Evolutionary conservation across 1,140 invertebrate genomes (phyloP).

Genomic region (Heliconius melpomene): DNA sequence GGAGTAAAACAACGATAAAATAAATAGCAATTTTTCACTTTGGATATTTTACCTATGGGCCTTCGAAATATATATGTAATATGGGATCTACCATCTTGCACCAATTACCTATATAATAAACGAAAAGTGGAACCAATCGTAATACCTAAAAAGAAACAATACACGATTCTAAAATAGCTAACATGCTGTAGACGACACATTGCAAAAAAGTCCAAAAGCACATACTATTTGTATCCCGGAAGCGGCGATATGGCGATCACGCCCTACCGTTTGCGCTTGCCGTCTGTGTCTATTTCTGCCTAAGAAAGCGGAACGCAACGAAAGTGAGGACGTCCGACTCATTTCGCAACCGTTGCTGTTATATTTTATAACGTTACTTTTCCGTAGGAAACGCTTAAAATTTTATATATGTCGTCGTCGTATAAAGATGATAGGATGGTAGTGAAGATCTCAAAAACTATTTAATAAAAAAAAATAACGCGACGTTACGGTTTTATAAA

Average conservation of each 20-base stretch:
- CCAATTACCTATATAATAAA: too few relatives aligned
- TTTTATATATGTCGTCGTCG: too few relatives aligned
- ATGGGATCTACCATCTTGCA: too few relatives aligned
- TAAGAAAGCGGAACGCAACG: constrained; percentile 66
- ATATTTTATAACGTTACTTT: not conserved
- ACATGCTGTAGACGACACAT: constrained; percentile 9
- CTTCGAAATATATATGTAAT: too few relatives aligned
- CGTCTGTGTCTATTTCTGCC: constrained; percentile 63
- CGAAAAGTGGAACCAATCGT: too few relatives aligned
- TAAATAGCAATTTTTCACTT: too few relatives aligned
- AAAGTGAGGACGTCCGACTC: constrained; percentile 38
- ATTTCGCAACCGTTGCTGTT: constrained; percentile 31
- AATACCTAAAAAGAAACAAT: constrained; percentile 2
- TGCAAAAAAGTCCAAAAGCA: constrained; percentile 21
- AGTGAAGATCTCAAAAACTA: too few relatives aligned
- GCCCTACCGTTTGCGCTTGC: constrained; percentile 42
- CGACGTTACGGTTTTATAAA: not conserved
- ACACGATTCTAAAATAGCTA: not conserved
- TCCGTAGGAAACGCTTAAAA: not conserved
- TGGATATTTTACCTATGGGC: too few relatives aligned
- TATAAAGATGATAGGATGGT: too few relatives aligned
- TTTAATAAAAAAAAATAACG: too few relatives aligned
- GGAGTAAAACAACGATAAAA: too few relatives aligned
- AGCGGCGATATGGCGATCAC: constrained; percentile 61
- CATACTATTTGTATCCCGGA: constrained; percentile 54